Percentiles rank a stretch among this genome's conserved stretches.
Evolutionary conservation across 2,797 vertebrate species (phyloP).

Genomic region (Mormyrops attenuatus): DNA sequence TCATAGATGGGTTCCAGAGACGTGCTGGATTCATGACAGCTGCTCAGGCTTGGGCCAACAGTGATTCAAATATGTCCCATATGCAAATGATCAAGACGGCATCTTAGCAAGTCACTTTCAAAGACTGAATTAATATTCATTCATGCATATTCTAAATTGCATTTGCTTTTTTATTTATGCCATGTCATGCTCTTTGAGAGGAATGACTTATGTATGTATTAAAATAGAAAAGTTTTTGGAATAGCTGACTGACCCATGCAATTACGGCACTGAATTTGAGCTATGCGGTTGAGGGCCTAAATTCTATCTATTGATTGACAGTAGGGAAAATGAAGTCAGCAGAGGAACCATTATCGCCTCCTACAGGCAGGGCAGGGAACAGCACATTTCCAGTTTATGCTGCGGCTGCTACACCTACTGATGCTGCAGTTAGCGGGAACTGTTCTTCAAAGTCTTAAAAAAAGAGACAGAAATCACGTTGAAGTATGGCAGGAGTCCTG

Average conservation of each 20-base stretch:
- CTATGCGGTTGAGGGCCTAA: not conserved
- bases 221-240: not conserved
- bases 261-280: not conserved
- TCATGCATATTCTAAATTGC: not conserved
- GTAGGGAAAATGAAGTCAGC: not conserved
- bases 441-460: not conserved
- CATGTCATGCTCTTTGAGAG: not conserved
- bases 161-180: not conserved
- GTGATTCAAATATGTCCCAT: not conserved
- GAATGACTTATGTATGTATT: not conserved
- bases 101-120: not conserved
- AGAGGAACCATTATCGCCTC: not conserved
- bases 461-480: not conserved
- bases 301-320: not conserved
- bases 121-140: not conserved
- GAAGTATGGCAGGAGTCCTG: not conserved
- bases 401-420: not conserved
- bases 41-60: not conserved
- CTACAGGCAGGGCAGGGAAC: not conserved
- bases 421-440: not conserved
- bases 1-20: not conserved
- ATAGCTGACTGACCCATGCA: not conserved
- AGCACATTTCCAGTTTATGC: not conserved
- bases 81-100: not conserved
- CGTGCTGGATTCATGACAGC: not conserved